Percentiles rank a stretch among this genome's conserved stretches.
phyloP scores from a whole-genome alignment of 2,797 vertebrate species.

The Petrocephalus sullivani region DNA sequence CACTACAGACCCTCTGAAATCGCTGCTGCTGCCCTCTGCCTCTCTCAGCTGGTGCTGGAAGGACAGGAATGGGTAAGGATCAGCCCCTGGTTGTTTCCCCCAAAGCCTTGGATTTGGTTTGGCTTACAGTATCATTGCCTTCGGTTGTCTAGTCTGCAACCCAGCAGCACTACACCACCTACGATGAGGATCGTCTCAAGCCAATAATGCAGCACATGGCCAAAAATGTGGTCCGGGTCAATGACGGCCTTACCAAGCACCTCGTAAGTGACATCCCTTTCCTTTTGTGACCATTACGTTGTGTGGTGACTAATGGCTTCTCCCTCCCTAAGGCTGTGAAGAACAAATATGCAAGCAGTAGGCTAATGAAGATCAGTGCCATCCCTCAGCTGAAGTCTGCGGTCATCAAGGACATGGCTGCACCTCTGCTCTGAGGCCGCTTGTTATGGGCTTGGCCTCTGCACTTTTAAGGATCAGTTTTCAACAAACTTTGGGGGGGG shows the following conservation, averaged over 20 bases:
- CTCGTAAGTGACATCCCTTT: conserved; percentile 43
- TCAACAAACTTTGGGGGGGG: neutral
- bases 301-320: neutral
- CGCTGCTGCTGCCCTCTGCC: conserved; percentile 77
- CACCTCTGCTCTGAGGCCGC: conserved; percentile 44
- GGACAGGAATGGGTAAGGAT: conserved; percentile 73
- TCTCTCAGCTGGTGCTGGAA: conserved; percentile 77
- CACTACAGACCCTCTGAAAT: conserved; percentile 81
- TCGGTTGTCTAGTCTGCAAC: conserved; percentile 46
- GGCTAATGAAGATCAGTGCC: conserved; percentile 76
- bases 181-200: conserved; percentile 55
- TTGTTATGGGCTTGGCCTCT: neutral
- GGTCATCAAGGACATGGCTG: conserved; percentile 64
- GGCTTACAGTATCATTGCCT: neutral
- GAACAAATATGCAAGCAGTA: conserved; percentile 82
- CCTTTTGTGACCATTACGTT: neutral
- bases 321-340: conserved; percentile 68
- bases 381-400: conserved; percentile 69
- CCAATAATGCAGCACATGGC: conserved; percentile 63
- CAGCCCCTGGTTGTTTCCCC: no score
- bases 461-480: conserved; percentile 40
- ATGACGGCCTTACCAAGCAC: conserved; percentile 56
- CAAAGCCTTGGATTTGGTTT: neutral
- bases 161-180: conserved; percentile 60
- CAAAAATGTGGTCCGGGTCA: conserved; percentile 59